These are phyloP conservation scores for Kryptopterus vitreolus DNA, from an alignment of 2,797 vertebrate species.

Conservation along the genomic window DNA sequence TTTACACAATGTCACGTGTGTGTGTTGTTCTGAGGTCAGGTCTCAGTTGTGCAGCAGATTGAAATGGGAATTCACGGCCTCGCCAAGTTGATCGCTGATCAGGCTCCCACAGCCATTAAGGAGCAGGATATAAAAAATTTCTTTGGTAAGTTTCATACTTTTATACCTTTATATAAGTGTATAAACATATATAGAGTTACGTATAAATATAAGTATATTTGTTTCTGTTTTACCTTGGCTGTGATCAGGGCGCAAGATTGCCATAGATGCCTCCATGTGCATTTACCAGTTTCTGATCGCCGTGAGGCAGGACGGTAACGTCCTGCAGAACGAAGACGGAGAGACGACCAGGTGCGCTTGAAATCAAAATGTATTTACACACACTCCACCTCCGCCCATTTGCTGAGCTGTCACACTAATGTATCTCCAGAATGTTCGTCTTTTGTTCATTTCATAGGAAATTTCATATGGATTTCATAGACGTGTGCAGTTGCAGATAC, in stretches of 20 bases:
- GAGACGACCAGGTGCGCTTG: constrained; percentile 86
- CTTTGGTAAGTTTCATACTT: constrained; percentile 72
- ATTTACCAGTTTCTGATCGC: constrained; percentile 98
- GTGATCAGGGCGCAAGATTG: constrained; percentile 85
- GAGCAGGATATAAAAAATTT: constrained; percentile 94
- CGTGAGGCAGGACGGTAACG: constrained; percentile 90
- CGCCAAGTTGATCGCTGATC: constrained; percentile 90
- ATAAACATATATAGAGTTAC: too few species aligned
- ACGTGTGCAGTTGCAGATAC: too few species aligned
- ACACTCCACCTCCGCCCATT: too few species aligned
- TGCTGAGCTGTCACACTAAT: too few species aligned
- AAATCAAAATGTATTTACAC: too few species aligned
- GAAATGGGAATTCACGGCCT: constrained; percentile 95
- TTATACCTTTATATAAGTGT: too few species aligned
- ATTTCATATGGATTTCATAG: too few species aligned
- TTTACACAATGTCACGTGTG: too few species aligned
- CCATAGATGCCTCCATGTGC: constrained; percentile 97
- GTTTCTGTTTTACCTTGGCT: background rate
- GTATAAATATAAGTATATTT: background rate
- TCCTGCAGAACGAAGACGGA: constrained; percentile 89
- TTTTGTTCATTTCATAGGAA: too few species aligned
- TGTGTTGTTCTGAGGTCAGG: background rate
- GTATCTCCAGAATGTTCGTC: too few species aligned
- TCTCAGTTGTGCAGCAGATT: background rate
- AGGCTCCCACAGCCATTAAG: constrained; percentile 86